Evolutionary conservation across 2,888 invertebrate genomes (phyloP), one percentile per base, ranked within the genome.

Genomic region (Nebria brevicollis): DNA sequence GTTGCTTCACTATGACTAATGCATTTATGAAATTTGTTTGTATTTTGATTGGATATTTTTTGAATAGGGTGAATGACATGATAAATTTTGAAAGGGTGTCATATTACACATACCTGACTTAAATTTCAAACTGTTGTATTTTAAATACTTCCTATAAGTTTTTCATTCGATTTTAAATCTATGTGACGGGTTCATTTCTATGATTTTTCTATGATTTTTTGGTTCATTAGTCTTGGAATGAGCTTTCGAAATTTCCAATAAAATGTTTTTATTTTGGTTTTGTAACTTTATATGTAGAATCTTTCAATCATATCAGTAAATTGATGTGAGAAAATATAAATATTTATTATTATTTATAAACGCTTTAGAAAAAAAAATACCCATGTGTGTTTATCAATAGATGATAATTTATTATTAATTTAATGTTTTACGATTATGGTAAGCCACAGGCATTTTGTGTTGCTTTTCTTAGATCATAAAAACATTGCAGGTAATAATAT

Each of bases 141-240:
- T 80, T 80, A 80, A 80, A 80, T 80, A 80, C 80, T 80, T 80
- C 80, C 80, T 80, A 80, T 75, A 66, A 70, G 26, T 75, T 54
- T 80, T 68, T 75, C 42, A 68, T 74, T 79, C 34, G 74, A 54
- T 54, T 11, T 79, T 75, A 79, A 75, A 75, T 26, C 64, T 78
- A 73, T 66, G 43, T 80, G 80, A 80, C 80, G 73, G 75, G 75
- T 80, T 75, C 75, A 80, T 43, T 80, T 75, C 75, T 75, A 72
- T 70, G 80, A 20, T 20, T 20, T 20, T 20, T 20, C 66, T 75
- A 54, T 70, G 80, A 80, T 80, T 80, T 80, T 75, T 80, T 68
- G 80, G 70, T 80, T 80, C 80, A 66, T 80, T 80, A 25, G 13
- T 8, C 66, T 11, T 70, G 15, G 20, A 70, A 25, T 70, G 20